Evolutionary conservation across 1,140 invertebrate species (phyloP).

Genomic region (Hyles vespertilio): DNA sequence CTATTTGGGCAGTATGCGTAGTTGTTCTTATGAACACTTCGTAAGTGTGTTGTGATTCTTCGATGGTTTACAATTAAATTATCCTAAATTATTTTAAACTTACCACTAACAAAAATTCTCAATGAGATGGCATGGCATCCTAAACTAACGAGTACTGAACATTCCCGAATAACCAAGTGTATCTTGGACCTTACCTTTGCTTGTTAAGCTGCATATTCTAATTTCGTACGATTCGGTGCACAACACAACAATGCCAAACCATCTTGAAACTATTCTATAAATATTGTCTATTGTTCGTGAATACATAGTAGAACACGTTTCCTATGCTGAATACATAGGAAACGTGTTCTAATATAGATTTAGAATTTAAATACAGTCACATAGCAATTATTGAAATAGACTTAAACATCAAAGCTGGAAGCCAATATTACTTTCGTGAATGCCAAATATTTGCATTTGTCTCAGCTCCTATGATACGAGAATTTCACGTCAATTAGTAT

Average conservation of each 20-base stretch:
- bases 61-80: conserved; percentile 9
- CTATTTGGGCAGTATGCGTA: conserved; percentile 63
- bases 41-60: neutral
- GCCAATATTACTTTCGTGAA: conserved; percentile 24
- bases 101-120: conserved; percentile 26
- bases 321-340: neutral
- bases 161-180: too few relatives aligned
- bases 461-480: conserved; percentile 32
- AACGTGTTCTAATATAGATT: too few relatives aligned
- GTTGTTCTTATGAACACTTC: conserved; percentile 17
- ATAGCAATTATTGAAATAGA: neutral
- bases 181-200: too few relatives aligned
- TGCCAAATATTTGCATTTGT: conserved; percentile 31
- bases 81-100: conserved; percentile 14
- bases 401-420: conserved; percentile 16
- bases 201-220: too few relatives aligned
- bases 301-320: too few relatives aligned
- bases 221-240: too few relatives aligned
- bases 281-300: neutral
- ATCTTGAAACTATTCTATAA: too few relatives aligned
- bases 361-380: neutral
- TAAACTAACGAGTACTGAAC: too few relatives aligned
- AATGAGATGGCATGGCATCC: too few relatives aligned
- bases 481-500: conserved; percentile 36
- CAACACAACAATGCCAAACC: too few relatives aligned